Conservation (phyloP, 2,888 invertebrate genomes). For the Aleiodes testaceus region DNA sequence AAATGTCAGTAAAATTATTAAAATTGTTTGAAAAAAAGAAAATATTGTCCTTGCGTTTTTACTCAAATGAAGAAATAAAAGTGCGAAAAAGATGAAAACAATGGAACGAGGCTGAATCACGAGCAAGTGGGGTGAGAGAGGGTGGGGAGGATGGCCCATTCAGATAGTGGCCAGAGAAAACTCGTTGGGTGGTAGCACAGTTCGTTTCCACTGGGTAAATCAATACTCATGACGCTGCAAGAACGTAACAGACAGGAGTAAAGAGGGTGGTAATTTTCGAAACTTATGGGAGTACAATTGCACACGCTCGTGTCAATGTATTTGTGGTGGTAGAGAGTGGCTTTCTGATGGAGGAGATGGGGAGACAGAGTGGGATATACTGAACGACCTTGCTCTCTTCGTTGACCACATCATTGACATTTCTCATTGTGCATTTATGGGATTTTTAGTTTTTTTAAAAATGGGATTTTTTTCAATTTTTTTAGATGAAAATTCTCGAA, state of each 20-base stretch:
- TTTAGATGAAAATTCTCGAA: not conserved
- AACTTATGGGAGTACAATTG: conserved; percentile 2
- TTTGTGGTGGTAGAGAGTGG: not conserved
- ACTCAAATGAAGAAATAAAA: not conserved
- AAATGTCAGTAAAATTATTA: not conserved
- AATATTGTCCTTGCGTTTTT: not conserved
- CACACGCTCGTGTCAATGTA: not conserved
- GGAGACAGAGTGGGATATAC: not conserved
- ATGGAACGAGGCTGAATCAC: not conserved
- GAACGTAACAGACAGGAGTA: conserved; percentile 44
- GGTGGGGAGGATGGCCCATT: conserved; percentile 60
- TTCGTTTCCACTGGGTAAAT: conserved; percentile 58
- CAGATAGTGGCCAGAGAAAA: conserved; percentile 61
- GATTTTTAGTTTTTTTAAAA: not conserved
- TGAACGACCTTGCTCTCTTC: conserved; percentile 10
- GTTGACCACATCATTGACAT: not conserved
- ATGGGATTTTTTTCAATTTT: not conserved
- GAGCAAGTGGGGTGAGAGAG: not conserved
- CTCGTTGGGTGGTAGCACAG: conserved; percentile 56
- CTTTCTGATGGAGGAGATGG: conserved; percentile 6
- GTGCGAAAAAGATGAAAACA: not conserved
- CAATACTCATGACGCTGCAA: conserved; percentile 68
- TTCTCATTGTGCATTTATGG: not conserved
- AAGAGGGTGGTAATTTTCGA: conserved; percentile 4
- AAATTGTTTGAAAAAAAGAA: not conserved